Percentiles rank a stretch among this genome's conserved stretches.
Conservation (phyloP, 2,113 vertebrate genomes). For the Muntiacus reevesi region DNA sequence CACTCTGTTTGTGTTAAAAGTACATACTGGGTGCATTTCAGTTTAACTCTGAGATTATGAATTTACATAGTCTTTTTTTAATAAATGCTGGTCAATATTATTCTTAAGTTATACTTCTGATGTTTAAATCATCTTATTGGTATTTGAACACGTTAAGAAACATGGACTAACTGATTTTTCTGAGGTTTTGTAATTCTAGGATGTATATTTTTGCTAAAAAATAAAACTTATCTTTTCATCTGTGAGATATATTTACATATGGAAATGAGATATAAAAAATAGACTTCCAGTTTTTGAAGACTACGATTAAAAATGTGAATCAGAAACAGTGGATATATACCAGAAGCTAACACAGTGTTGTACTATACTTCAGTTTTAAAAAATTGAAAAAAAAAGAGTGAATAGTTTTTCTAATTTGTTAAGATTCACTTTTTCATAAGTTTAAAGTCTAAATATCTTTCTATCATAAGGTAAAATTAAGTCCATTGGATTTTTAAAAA, state of each 20-base stretch:
- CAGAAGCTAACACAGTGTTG: neutral
- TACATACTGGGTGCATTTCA: neutral
- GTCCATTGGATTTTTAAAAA: neutral
- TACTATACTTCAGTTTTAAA: neutral
- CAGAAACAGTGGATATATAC: neutral
- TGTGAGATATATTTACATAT: neutral
- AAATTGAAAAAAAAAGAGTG: neutral
- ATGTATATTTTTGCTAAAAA: neutral
- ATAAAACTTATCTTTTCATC: neutral
- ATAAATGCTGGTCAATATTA: neutral
- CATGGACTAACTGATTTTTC: neutral
- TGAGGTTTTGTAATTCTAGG: neutral
- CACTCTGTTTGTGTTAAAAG: neutral
- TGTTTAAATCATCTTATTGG: neutral
- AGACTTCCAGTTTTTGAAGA: neutral
- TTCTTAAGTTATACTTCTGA: neutral
- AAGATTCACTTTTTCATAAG: neutral
- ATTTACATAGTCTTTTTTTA: neutral
- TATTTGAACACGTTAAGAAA: conserved; percentile 3
- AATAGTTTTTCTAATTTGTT: neutral
- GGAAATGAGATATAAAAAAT: neutral
- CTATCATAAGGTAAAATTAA: neutral
- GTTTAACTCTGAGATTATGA: neutral
- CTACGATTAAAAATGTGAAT: neutral
- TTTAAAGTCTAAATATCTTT: neutral